phyloP scores from a whole-genome alignment of 1,140 invertebrate genomes.

The Apis laboriosa region DNA sequence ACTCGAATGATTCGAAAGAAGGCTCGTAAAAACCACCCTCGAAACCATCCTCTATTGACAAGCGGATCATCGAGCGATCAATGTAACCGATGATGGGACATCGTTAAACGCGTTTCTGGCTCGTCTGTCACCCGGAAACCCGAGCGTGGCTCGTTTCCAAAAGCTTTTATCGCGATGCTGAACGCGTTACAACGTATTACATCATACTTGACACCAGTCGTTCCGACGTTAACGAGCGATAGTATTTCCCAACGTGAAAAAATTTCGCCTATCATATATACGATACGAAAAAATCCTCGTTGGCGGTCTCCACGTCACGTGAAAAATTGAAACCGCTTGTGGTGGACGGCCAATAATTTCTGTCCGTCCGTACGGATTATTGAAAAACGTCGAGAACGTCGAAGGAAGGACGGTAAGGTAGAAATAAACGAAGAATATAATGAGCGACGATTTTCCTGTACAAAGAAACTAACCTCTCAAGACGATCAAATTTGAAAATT shows the following conservation, averaged over 20 bases:
- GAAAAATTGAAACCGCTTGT: neutral
- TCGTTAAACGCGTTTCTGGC: slow-evolving; percentile 37
- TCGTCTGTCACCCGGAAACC: slow-evolving; percentile 34
- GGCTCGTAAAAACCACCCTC: slow-evolving; percentile 19
- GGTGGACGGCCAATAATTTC: slow-evolving; percentile 13
- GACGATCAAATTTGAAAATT: too few species aligned
- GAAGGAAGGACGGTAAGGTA: too few species aligned
- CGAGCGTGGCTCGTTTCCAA: slow-evolving; percentile 16
- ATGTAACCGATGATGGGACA: slow-evolving; percentile 32
- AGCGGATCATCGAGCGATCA: slow-evolving; percentile 20
- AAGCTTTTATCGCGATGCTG: slow-evolving; percentile 43
- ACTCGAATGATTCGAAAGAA: neutral
- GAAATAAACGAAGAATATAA: too few species aligned
- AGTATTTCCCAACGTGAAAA: slow-evolving; percentile 11
- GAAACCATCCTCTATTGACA: slow-evolving; percentile 10
- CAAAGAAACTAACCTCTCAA: too few species aligned
- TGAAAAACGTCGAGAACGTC: too few species aligned
- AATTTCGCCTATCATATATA: neutral
- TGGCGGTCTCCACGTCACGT: neutral
- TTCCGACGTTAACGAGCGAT: slow-evolving; percentile 36
- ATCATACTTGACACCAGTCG: slow-evolving; percentile 20
- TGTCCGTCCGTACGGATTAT: too few species aligned
- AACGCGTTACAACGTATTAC: slow-evolving; percentile 43
- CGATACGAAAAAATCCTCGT: slow-evolving; percentile 10
- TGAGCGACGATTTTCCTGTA: too few species aligned